Conservation (phyloP, 1,140 invertebrate genomes). For the Aphaenogaster ashmeadi region DNA sequence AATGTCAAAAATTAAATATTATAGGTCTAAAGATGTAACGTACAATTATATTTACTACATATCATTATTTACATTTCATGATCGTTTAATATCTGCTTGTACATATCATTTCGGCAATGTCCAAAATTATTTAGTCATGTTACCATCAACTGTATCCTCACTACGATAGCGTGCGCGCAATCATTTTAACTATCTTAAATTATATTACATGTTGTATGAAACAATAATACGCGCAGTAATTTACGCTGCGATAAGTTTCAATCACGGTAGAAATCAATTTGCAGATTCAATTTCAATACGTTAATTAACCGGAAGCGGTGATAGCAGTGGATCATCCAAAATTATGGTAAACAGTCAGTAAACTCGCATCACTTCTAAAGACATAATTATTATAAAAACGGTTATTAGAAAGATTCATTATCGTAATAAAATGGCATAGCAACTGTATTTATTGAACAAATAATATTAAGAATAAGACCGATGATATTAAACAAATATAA, state of each 20-base stretch:
- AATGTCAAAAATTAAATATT: slow-evolving; percentile 25
- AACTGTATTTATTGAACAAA: neutral
- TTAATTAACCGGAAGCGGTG: slow-evolving; percentile 10
- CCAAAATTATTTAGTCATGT: slow-evolving; percentile 4
- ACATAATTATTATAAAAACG: slow-evolving; percentile 14
- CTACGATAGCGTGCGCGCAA: neutral
- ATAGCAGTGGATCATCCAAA: neutral
- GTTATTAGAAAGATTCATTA: neutral
- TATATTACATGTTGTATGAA: slow-evolving; percentile 21
- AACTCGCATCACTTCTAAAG: neutral
- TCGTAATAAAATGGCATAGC: neutral
- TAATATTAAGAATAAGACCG: too few relatives aligned
- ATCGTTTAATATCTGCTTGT: slow-evolving; percentile 20
- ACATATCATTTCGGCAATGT: neutral
- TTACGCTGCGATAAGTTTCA: slow-evolving; percentile 26
- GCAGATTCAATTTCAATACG: neutral
- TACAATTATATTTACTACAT: slow-evolving; percentile 19
- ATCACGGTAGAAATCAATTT: slow-evolving; percentile 20
- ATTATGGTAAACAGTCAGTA: slow-evolving; percentile 7
- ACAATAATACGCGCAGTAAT: slow-evolving; percentile 19
- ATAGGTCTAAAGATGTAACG: neutral
- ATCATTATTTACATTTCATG: slow-evolving; percentile 7
- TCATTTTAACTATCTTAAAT: slow-evolving; percentile 47
- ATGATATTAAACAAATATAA: too few relatives aligned
- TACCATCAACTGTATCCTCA: neutral